These are phyloP conservation scores for Ceratoteleas bidentatus DNA, from an alignment of 1,140 invertebrate species.

Conservation along the genomic window DNA sequence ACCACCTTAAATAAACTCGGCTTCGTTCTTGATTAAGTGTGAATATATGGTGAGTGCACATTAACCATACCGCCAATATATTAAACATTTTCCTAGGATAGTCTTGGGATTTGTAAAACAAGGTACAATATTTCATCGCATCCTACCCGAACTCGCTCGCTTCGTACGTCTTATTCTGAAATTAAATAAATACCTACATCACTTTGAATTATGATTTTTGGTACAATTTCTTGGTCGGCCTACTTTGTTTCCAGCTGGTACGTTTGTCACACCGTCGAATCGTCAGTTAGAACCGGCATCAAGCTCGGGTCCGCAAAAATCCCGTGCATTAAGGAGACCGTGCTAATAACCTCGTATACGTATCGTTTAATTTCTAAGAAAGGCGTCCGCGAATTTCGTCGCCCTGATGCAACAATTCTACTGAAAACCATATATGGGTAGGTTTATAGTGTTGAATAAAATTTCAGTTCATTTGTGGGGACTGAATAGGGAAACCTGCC, in stretches of 20 bases:
- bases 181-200: conserved; percentile 65
- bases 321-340: conserved; percentile 30
- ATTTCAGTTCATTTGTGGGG: no score
- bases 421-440: no score
- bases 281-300: background rate
- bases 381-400: no score
- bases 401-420: no score
- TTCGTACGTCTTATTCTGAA: conserved; percentile 35
- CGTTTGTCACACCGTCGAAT: background rate
- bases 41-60: no score
- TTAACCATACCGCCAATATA: no score
- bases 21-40: no score
- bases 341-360: conserved; percentile 31
- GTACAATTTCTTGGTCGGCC: conserved; percentile 61
- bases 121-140: conserved; percentile 19
- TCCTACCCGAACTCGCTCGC: conserved; percentile 21
- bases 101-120: conserved; percentile 8
- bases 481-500: no score
- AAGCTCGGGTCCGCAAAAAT: no score
- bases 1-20: no score
- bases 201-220: conserved; percentile 61
- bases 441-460: no score
- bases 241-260: conserved; percentile 40
- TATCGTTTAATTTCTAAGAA: conserved; percentile 8
- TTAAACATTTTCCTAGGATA: background rate